phyloP scores from a whole-genome alignment of 2,797 vertebrate genomes.

The Typhlichthys subterraneus region DNA sequence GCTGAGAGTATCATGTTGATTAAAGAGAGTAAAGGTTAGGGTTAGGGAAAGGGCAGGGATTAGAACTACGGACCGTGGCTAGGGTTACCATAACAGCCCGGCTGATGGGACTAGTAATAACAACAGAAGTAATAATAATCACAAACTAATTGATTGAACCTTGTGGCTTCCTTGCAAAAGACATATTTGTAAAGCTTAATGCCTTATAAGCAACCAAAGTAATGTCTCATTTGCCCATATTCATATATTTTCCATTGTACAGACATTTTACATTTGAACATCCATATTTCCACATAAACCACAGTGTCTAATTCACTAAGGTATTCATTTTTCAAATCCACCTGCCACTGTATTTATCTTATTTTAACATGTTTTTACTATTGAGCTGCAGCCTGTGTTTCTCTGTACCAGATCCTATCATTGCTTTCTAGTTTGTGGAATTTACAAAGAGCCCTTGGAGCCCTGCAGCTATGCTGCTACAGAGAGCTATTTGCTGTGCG shows the following conservation, averaged over 20 bases:
- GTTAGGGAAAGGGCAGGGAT: slow-evolving; percentile 81
- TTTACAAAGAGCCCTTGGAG: slow-evolving; percentile 69
- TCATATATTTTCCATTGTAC: slow-evolving; percentile 26
- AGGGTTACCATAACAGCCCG: slow-evolving; percentile 83
- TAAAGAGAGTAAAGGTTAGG: slow-evolving; percentile 84
- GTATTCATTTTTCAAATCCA: slow-evolving; percentile 14
- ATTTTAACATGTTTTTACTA: slow-evolving; percentile 14
- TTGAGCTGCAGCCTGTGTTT: slow-evolving; percentile 32
- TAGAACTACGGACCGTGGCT: slow-evolving; percentile 73
- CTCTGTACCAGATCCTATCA: slow-evolving; percentile 66
- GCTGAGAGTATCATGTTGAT: slow-evolving; percentile 82
- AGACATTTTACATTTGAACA: slow-evolving; percentile 12
- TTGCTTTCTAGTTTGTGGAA: slow-evolving; percentile 69
- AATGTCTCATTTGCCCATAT: slow-evolving; percentile 52
- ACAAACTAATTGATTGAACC: slow-evolving; percentile 85
- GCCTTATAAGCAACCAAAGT: slow-evolving; percentile 62
- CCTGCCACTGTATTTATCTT: slow-evolving; percentile 41
- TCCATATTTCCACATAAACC: slow-evolving; percentile 17
- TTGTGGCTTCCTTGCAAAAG: slow-evolving; percentile 76
- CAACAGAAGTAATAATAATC: slow-evolving; percentile 86
- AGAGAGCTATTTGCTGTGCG: slow-evolving; percentile 78
- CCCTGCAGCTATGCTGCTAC: slow-evolving; percentile 71
- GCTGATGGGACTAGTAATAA: slow-evolving; percentile 82
- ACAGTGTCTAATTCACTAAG: slow-evolving; percentile 6
- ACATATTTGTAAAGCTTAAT: slow-evolving; percentile 78